Evolutionary conservation across 2,888 invertebrate genomes (phyloP).

Genomic region (Caenorhabditis sp.): DNA sequence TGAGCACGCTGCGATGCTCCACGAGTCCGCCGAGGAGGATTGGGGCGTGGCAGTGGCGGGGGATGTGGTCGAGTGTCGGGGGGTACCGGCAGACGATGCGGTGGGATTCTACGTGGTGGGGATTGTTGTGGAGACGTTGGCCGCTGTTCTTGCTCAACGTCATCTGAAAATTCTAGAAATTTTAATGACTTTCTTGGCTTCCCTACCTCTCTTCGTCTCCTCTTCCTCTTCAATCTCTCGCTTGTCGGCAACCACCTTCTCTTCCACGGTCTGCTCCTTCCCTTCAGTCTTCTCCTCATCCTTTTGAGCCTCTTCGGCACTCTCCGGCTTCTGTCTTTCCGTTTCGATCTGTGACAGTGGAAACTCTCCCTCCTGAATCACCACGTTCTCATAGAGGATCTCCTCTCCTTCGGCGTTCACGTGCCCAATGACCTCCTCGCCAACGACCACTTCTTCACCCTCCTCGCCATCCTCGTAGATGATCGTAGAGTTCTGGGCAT

Average conservation of each 20-base stretch:
- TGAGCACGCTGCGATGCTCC: neutral
- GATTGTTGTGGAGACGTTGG: neutral
- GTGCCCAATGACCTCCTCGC: conserved; percentile 52
- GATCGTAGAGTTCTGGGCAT: conserved; percentile 26
- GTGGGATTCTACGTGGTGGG: neutral
- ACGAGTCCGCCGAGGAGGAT: no score
- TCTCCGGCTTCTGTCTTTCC: no score
- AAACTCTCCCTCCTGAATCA: no score
- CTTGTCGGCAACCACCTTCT: no score
- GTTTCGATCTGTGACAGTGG: no score
- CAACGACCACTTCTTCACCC: conserved; percentile 39
- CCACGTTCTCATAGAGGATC: conserved; percentile 11
- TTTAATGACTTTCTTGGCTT: no score
- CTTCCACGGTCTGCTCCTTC: no score
- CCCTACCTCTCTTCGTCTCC: no score
- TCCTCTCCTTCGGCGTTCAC: conserved; percentile 30
- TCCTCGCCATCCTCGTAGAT: conserved; percentile 31
- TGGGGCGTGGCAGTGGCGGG: neutral
- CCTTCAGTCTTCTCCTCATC: no score
- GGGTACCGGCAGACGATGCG: neutral
- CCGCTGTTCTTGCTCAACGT: neutral
- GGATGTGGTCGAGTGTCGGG: neutral
- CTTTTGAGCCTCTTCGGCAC: no score
- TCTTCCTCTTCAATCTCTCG: no score
- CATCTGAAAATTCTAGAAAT: neutral